Evolutionary conservation across 2,888 invertebrate genomes (phyloP).

Genomic region (Meghimatium bilineatum): DNA sequence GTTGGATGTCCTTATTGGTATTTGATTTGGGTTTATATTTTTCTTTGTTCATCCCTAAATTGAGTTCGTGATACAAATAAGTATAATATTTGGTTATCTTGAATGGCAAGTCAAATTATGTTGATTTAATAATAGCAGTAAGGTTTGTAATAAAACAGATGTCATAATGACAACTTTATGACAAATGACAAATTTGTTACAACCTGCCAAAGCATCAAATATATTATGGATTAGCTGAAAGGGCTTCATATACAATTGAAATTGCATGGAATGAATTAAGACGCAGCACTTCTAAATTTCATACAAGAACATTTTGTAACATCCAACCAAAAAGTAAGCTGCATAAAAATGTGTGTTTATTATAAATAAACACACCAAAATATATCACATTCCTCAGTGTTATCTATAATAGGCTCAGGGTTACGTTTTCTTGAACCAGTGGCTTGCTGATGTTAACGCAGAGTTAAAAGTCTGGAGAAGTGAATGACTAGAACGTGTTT

Average conservation of each 20-base stretch:
- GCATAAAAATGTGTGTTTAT: background rate
- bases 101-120: background rate
- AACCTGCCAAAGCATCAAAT: background rate
- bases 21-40: no score
- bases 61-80: no score
- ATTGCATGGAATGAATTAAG: background rate
- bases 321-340: background rate
- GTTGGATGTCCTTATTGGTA: no score
- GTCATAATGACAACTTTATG: background rate
- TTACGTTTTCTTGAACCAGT: slow-evolving; percentile 62
- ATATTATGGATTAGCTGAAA: background rate
- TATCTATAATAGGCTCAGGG: background rate
- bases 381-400: background rate
- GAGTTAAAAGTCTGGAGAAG: slow-evolving; percentile 70
- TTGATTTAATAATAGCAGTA: background rate
- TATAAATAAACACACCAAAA: background rate
- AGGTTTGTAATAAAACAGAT: background rate
- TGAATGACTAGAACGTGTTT: slow-evolving; percentile 66
- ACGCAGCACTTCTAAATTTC: background rate
- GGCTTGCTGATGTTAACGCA: slow-evolving; percentile 62
- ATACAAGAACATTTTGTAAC: background rate
- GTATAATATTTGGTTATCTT: background rate
- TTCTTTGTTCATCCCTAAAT: no score
- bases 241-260: background rate
- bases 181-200: background rate